Percentiles rank a stretch among this genome's conserved stretches.
Conservation (phyloP, 2,888 invertebrate genomes). For the Lordiphosa andalusiaca region DNA sequence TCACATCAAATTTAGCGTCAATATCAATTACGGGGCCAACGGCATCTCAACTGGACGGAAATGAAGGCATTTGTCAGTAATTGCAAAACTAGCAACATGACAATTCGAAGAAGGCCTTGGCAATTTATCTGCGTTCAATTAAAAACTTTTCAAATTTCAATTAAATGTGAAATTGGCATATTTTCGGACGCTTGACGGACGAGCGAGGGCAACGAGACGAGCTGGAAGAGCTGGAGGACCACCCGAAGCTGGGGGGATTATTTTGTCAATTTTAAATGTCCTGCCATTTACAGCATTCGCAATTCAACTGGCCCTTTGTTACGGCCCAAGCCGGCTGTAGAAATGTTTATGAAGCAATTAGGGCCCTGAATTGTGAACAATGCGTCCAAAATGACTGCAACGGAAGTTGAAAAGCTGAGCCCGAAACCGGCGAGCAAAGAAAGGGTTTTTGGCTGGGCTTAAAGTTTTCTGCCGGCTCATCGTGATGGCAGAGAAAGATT, state of each 20-base stretch:
- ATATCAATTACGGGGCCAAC: slow-evolving; percentile 63
- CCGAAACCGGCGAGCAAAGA: slow-evolving; percentile 20
- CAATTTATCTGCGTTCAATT: slow-evolving; percentile 73
- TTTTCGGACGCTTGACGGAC: slow-evolving; percentile 68
- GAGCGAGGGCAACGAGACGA: slow-evolving; percentile 12
- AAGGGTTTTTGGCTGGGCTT: slow-evolving; percentile 48
- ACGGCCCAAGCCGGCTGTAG: slow-evolving; percentile 53
- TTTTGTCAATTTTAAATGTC: slow-evolving; percentile 76
- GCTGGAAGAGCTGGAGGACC: slow-evolving; percentile 10
- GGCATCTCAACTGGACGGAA: slow-evolving; percentile 52
- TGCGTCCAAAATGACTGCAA: slow-evolving; percentile 65
- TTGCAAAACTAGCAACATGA: slow-evolving; percentile 68
- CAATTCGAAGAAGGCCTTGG: slow-evolving; percentile 22
- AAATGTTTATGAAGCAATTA: slow-evolving; percentile 78
- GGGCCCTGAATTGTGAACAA: slow-evolving; percentile 69
- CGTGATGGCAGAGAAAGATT: slow-evolving; percentile 60
- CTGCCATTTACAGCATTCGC: slow-evolving; percentile 72
- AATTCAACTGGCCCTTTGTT: slow-evolving; percentile 59
- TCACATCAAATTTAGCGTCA: slow-evolving; percentile 69
- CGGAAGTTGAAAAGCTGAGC: slow-evolving; percentile 53
- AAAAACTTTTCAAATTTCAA: slow-evolving; percentile 77
- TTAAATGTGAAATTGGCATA: slow-evolving; percentile 75
- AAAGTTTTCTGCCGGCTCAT: slow-evolving; percentile 61
- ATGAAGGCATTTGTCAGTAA: slow-evolving; percentile 65
- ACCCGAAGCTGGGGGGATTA: slow-evolving; percentile 68